Conservation (phyloP, 2,797 vertebrate genomes). For the Cygnus olor region DNA sequence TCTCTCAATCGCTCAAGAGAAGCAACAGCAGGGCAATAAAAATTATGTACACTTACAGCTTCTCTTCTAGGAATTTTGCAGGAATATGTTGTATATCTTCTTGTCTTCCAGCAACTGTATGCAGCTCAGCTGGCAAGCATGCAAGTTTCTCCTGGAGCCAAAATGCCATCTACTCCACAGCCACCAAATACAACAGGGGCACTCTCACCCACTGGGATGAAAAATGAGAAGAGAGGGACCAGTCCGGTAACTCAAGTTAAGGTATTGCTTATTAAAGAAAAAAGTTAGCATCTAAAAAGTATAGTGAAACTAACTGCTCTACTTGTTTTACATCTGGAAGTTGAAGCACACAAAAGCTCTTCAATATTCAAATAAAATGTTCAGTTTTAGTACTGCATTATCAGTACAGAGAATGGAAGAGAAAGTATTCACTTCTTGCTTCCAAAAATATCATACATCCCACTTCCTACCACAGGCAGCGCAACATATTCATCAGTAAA, state of each 20-base stretch:
- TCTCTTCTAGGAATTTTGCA: constrained; percentile 22
- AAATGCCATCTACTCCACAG: constrained; percentile 96
- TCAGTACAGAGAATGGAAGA: constrained; percentile 56
- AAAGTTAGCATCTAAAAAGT: constrained; percentile 35
- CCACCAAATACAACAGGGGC: constrained; percentile 89
- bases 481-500: constrained; percentile 63
- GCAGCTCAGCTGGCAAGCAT: constrained; percentile 99
- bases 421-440: constrained; percentile 68
- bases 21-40: background rate
- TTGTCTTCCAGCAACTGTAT: constrained; percentile 94
- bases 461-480: constrained; percentile 53
- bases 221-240: constrained; percentile 98
- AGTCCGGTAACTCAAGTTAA: constrained; percentile 97
- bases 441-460: constrained; percentile 72
- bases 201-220: constrained; percentile 95
- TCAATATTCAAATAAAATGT: constrained; percentile 11
- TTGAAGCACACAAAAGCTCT: background rate
- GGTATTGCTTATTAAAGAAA: constrained; percentile 82
- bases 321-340: constrained; percentile 38
- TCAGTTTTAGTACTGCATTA: constrained; percentile 39
- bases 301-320: constrained; percentile 32
- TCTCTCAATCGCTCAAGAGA: background rate
- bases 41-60: background rate
- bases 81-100: constrained; percentile 56
- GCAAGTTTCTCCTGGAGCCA: constrained; percentile 99